A percentile compares a stretch with the other conserved stretches of the same genome.
Conservation (phyloP, 2,888 invertebrate genomes). For the Dicyrtomina minuta region DNA sequence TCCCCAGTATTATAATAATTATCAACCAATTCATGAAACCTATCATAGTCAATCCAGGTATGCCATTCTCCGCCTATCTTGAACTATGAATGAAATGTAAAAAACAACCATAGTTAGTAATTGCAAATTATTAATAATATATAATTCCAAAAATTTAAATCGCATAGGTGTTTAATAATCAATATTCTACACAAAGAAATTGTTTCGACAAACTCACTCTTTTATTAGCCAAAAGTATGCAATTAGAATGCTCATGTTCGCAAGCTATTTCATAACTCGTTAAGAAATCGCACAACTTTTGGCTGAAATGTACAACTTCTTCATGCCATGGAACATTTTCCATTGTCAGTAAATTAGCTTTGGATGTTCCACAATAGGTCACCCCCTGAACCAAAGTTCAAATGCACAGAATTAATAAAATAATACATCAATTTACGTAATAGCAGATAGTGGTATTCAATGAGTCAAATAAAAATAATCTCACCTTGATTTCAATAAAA, state of each 20-base stretch:
- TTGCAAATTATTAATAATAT: no score
- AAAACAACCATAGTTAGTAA: not conserved
- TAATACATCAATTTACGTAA: no score
- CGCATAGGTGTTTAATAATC: no score
- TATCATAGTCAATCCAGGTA: constrained; percentile 64
- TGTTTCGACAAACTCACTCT: no score
- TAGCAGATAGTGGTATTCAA: no score
- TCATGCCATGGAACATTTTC: constrained; percentile 65
- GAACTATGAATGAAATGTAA: constrained; percentile 56
- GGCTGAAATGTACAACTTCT: constrained; percentile 61
- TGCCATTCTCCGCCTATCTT: constrained; percentile 60
- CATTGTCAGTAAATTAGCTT: constrained; percentile 61
- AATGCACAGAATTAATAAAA: constrained; percentile 40
- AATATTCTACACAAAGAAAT: no score
- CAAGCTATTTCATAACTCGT: constrained; percentile 61
- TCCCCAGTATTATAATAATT: constrained; percentile 57
- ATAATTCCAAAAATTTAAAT: no score
- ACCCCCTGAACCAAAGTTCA: no score
- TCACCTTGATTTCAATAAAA: constrained; percentile 64
- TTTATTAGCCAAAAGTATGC: constrained; percentile 61
- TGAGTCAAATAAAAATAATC: no score
- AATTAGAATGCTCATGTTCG: constrained; percentile 65
- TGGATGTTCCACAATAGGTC: constrained; percentile 63
- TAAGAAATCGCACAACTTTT: constrained; percentile 57
- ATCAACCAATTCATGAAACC: constrained; percentile 59